These are phyloP conservation scores for Ascaphus truei DNA, from an alignment of 2,113 vertebrate genomes.

Conservation along the genomic window DNA sequence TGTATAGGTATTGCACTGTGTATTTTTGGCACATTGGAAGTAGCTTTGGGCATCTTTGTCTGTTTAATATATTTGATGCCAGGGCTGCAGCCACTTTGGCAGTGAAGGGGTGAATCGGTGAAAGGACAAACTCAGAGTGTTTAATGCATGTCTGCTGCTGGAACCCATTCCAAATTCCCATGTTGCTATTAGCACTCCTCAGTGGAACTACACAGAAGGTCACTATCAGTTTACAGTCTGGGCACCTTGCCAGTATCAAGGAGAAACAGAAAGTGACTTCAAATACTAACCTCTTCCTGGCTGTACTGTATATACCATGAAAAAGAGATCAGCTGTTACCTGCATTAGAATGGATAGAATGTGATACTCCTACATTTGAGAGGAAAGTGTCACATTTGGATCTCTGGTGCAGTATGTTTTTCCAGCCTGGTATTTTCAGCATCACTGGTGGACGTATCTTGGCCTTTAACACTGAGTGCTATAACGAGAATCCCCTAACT, in stretches of 20 bases:
- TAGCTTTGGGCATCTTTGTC: no score
- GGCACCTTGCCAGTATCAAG: slow-evolving; percentile 3
- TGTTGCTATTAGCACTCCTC: neutral
- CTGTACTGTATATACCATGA: neutral
- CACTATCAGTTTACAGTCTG: slow-evolving; percentile 13
- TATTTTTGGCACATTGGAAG: no score
- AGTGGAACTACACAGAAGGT: no score
- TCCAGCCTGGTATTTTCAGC: neutral
- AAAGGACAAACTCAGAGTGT: no score
- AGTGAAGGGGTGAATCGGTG: no score
- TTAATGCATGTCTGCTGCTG: neutral
- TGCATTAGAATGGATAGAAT: neutral
- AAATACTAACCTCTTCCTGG: neutral
- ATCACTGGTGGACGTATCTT: neutral
- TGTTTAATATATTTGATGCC: no score
- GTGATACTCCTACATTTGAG: neutral
- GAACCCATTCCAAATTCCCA: neutral
- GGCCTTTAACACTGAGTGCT: no score
- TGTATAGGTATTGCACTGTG: no score
- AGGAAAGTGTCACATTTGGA: slow-evolving; percentile 8
- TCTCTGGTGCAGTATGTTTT: neutral
- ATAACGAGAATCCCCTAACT: no score
- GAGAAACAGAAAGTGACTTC: slow-evolving; percentile 16
- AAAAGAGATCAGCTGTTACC: slow-evolving; percentile 22
- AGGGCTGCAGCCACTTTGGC: no score